These are phyloP conservation scores for Cephus cinctus DNA, from an alignment of 1,140 invertebrate genomes.

Conservation along the genomic window DNA sequence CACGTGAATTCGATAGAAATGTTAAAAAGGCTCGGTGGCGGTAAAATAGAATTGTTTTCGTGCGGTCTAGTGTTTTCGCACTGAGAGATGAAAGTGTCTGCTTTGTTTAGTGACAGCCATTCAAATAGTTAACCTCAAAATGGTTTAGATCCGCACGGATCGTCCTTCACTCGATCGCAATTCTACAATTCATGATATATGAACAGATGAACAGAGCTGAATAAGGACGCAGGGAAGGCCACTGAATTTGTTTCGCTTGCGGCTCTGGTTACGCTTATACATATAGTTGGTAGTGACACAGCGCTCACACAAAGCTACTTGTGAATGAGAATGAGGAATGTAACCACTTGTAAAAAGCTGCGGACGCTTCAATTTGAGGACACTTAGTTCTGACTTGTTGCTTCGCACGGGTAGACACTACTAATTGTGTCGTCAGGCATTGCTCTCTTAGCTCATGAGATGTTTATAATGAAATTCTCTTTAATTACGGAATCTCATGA, in stretches of 20 bases:
- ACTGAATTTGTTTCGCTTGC: not conserved
- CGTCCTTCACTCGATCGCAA: not conserved
- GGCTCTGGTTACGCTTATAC: not conserved
- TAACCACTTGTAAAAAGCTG: constrained; percentile 13
- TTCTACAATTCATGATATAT: not conserved
- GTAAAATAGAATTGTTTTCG: too few species aligned
- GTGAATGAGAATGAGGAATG: constrained; percentile 8
- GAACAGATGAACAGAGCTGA: not conserved
- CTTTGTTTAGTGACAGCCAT: too few species aligned
- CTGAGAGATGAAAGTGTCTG: too few species aligned
- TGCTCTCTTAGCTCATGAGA: constrained; percentile 11
- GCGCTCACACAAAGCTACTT: constrained; percentile 8
- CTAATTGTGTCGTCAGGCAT: constrained; percentile 13
- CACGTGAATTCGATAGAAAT: too few species aligned
- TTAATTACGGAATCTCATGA: too few species aligned
- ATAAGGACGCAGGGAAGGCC: not conserved
- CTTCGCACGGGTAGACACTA: constrained; percentile 3
- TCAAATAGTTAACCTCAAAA: too few species aligned
- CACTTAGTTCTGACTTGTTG: constrained; percentile 24
- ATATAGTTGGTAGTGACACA: too few species aligned
- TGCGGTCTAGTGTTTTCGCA: too few species aligned
- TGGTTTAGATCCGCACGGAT: too few species aligned
- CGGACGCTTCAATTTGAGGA: constrained; percentile 22
- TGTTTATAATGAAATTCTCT: too few species aligned
- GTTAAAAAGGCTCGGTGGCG: too few species aligned